A percentile compares a stretch with the other conserved stretches of the same genome.
These are phyloP conservation scores for Andrena marginata DNA, from an alignment of 2,888 invertebrate species.

Conservation along the genomic window DNA sequence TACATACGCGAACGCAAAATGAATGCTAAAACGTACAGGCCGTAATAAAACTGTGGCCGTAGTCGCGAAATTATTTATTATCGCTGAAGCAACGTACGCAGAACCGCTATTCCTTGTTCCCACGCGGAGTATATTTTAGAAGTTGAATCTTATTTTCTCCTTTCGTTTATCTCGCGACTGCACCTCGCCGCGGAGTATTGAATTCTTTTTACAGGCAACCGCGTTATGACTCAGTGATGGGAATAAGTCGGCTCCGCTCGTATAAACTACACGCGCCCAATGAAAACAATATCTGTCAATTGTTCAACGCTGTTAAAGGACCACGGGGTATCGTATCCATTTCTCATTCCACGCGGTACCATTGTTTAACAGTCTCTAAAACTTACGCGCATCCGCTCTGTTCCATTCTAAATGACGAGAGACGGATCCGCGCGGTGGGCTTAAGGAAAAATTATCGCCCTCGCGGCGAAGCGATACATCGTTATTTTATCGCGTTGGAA, in stretches of 20 bases:
- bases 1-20: not conserved
- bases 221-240: constrained; percentile 57
- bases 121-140: constrained; percentile 53
- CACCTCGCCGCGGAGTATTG: constrained; percentile 47
- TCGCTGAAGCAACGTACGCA: constrained; percentile 12
- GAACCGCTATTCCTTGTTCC: constrained; percentile 37
- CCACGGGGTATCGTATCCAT: constrained; percentile 1
- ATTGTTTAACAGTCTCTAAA: constrained; percentile 34
- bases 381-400: not conserved
- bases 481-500: constrained; percentile 25
- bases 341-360: not conserved
- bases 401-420: constrained; percentile 40
- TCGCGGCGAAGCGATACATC: constrained; percentile 12
- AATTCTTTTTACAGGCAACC: constrained; percentile 50
- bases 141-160: constrained; percentile 38
- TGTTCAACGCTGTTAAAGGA: constrained; percentile 22
- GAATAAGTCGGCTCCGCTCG: constrained; percentile 45
- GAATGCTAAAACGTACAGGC: constrained; percentile 19
- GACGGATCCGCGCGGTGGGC: constrained; percentile 22
- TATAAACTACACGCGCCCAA: constrained; percentile 43
- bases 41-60: constrained; percentile 22
- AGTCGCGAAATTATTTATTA: constrained; percentile 52
- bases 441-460: constrained; percentile 36
- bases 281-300: constrained; percentile 51
- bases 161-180: constrained; percentile 14